Evolutionary conservation across 64 coral and sea anemone genomes (phyloP), one percentile per base, ranked within the genome.

Genomic region (Dendronephthya gigantea): DNA sequence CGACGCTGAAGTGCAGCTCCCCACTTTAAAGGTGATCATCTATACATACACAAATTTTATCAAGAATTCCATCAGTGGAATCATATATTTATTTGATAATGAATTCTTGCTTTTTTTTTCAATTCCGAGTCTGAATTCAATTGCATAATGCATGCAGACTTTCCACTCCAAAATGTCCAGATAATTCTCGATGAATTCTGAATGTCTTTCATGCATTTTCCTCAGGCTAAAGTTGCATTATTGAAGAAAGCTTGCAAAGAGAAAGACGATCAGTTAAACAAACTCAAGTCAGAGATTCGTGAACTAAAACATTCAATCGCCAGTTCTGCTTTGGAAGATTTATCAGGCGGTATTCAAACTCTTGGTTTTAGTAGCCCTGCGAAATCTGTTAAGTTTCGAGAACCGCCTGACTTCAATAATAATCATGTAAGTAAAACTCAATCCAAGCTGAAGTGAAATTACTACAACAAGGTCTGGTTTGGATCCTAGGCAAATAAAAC

Each of bases 211-310:
- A 88, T 23, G n/a, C 10, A 85, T 85, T 27, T 10, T 2, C 30
- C 85, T 0, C 45, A 98, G 95, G 90, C 92, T 14, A 98, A 98
- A 89, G 88, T 89, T 0, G 84, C 95, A 10, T 83, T 98, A 4
- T 92, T 98, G 0, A 98, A 91, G 36, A 93, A 87, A 82, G 95
- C 95, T 0, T 98, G 95, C 74, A 98, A 98, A 50, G 95, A 98
- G 33, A 98, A 98, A 39, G 95, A 93, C 35, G 95, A 91, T 29
- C 82, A 84, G 34, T 83, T 98, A 13, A 90, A 98, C 17, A 91
- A 92, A 79, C 52, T 93, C 6, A 98, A 91, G 68, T 86, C 87
- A 41, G 95, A 98, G 82, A 93, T 91, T 29, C 87, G 85, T 23
- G 95, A 98, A 19, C 35, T 98, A 43, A 87, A 92, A 2, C 95